These are phyloP conservation scores for Gallinago undulata DNA, from an alignment of 2,113 vertebrate genomes.

Conservation along the genomic window DNA sequence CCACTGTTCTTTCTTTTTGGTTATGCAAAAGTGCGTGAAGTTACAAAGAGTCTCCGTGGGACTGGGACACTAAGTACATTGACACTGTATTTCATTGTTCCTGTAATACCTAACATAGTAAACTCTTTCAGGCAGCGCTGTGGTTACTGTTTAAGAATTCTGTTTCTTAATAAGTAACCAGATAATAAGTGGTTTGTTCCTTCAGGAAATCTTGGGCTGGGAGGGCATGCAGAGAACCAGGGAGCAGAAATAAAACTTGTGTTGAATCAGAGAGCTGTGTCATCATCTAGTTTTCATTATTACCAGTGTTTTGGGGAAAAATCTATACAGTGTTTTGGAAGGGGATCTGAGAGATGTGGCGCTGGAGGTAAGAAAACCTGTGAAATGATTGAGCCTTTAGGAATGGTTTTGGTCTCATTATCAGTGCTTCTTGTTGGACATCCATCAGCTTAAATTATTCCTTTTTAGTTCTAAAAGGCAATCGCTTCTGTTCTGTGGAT, in stretches of 20 bases:
- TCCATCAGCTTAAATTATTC: background rate
- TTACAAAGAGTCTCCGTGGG: background rate
- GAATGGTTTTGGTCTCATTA: background rate
- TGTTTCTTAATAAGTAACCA: slow-evolving; percentile 4
- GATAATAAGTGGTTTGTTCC: background rate
- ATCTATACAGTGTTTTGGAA: background rate
- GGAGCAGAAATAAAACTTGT: background rate
- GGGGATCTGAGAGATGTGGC: background rate
- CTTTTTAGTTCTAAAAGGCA: background rate
- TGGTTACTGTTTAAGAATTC: background rate
- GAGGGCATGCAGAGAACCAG: background rate
- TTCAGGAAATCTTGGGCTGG: background rate
- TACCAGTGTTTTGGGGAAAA: background rate
- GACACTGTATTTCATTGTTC: background rate
- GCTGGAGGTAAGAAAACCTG: background rate
- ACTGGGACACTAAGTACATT: background rate
- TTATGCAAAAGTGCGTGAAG: background rate
- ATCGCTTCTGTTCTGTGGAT: background rate
- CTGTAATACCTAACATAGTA: background rate
- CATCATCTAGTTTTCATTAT: background rate
- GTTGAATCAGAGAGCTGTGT: background rate
- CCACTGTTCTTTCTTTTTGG: background rate
- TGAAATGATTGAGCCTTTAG: background rate
- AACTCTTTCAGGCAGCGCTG: background rate
- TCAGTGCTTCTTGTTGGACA: background rate